phyloP scores from a whole-genome alignment of 2,888 invertebrate genomes.

The Hofmannophila pseudospretella region DNA sequence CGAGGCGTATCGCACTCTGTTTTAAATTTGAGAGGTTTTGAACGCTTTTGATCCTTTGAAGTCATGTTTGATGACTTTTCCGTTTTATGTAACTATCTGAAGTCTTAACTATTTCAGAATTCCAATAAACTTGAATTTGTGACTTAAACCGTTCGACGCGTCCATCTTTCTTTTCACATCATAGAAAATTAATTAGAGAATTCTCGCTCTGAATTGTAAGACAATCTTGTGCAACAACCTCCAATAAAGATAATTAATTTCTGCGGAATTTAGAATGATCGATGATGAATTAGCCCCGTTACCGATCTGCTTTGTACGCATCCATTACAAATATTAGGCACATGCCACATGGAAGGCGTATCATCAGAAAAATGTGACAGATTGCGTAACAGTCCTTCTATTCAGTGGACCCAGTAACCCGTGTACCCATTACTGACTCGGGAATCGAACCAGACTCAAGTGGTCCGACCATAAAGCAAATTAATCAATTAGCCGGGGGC shows the following conservation, averaged over 20 bases:
- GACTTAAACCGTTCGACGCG: too few species aligned
- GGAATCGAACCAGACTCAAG: slow-evolving; percentile 67
- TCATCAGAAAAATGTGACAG: slow-evolving; percentile 66
- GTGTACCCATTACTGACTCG: slow-evolving; percentile 56
- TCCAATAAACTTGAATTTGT: too few species aligned
- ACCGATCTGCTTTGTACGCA: neutral
- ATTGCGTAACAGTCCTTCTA: slow-evolving; percentile 66
- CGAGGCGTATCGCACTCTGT: slow-evolving; percentile 5
- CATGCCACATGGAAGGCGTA: slow-evolving; percentile 25
- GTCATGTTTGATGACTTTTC: neutral
- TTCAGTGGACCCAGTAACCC: slow-evolving; percentile 58
- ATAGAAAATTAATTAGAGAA: too few species aligned
- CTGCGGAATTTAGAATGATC: too few species aligned
- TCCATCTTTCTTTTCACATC: too few species aligned
- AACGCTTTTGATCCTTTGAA: neutral
- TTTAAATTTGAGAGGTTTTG: slow-evolving; percentile 8
- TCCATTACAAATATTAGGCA: slow-evolving; percentile 38
- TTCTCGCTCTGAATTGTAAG: too few species aligned
- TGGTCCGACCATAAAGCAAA: slow-evolving; percentile 75
- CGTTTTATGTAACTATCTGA: too few species aligned
- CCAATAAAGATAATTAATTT: too few species aligned
- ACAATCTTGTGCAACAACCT: too few species aligned
- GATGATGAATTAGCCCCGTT: too few species aligned
- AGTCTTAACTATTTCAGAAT: too few species aligned
- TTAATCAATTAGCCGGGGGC: slow-evolving; percentile 77